Conservation (phyloP, 2,797 vertebrate species). For the Sciurus vulgaris region DNA sequence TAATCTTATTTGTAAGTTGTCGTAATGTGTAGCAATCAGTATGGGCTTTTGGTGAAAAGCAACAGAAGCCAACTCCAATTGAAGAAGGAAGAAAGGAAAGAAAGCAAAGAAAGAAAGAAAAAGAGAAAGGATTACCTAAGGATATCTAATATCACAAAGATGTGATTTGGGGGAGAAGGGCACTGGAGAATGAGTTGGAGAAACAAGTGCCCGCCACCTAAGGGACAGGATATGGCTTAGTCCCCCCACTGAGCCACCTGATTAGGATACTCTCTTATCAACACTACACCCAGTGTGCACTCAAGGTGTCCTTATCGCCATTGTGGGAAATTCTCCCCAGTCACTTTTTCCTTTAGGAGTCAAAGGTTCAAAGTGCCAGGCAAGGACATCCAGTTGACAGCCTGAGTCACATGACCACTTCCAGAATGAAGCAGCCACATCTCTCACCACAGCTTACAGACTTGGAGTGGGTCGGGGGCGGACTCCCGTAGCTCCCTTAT, state of each 20-base stretch:
- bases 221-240: not conserved
- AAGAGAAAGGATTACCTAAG: not conserved
- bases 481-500: not conserved
- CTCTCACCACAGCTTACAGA: not conserved
- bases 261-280: fast-evolving
- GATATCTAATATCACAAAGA: not conserved
- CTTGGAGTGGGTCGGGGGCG: fast-evolving
- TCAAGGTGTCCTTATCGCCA: not conserved
- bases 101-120: too few relatives aligned
- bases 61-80: slow-evolving; percentile 15
- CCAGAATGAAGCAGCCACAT: not conserved
- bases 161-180: not conserved
- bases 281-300: not conserved
- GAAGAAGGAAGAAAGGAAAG: not conserved
- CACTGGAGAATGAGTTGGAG: not conserved
- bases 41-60: not conserved
- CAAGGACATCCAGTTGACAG: not conserved
- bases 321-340: not conserved
- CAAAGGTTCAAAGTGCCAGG: not conserved
- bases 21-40: not conserved
- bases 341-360: not conserved
- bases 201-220: not conserved
- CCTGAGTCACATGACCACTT: not conserved
- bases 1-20: not conserved
- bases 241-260: fast-evolving